A percentile compares a stretch with the other conserved stretches of the same genome.
phyloP scores from a whole-genome alignment of 2,888 invertebrate genomes.

The Dasysyrphus albostriatus region DNA sequence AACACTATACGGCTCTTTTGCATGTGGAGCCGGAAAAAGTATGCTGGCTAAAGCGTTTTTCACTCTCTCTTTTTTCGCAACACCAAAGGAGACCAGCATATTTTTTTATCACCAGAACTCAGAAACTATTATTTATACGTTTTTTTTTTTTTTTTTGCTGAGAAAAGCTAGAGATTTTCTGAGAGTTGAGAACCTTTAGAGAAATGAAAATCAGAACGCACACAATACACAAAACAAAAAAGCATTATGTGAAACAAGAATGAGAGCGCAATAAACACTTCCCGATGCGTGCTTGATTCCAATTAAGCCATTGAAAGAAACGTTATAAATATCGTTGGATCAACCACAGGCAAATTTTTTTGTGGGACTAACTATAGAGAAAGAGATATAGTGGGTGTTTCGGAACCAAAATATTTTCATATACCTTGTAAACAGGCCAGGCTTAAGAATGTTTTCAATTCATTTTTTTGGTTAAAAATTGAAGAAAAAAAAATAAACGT shows the following conservation, averaged over 20 bases:
- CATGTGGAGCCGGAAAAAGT: constrained; percentile 31
- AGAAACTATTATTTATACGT: not conserved
- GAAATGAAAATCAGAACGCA: constrained; percentile 45
- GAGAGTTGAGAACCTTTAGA: constrained; percentile 11
- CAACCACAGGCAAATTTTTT: constrained; percentile 36
- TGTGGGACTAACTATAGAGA: not conserved
- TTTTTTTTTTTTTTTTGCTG: not conserved
- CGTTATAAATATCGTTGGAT: constrained; percentile 54
- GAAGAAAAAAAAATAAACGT: too few species aligned
- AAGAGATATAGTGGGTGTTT: constrained; percentile 31
- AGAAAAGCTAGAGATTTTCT: constrained; percentile 2
- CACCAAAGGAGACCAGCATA: constrained; percentile 33
- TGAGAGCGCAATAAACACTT: constrained; percentile 74
- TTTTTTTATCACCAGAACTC: constrained; percentile 24
- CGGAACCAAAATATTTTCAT: not conserved
- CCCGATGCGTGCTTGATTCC: constrained; percentile 75
- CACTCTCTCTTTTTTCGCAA: not conserved
- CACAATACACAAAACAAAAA: not conserved
- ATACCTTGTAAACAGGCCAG: too few species aligned
- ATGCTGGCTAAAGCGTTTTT: constrained; percentile 18
- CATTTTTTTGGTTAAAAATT: too few species aligned
- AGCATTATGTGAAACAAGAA: constrained; percentile 57
- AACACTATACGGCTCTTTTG: constrained; percentile 58
- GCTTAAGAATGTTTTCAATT: too few species aligned
- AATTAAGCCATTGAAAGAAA: constrained; percentile 73